These are phyloP conservation scores for Eugnorisma glareosa DNA, from an alignment of 2,888 invertebrate genomes.

Conservation along the genomic window DNA sequence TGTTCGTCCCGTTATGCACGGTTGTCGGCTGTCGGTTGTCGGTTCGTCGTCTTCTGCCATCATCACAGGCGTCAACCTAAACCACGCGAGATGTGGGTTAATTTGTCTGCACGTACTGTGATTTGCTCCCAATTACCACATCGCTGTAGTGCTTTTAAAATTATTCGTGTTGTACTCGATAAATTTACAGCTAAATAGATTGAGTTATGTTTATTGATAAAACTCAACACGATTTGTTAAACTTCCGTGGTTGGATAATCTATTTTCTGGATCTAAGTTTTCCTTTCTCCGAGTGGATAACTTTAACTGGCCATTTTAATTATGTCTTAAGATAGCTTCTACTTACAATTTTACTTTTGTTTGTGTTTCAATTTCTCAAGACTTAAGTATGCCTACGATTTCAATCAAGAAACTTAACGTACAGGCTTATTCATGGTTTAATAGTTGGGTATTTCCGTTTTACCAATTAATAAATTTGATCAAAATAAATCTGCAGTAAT, in stretches of 20 bases:
- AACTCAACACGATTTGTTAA: conserved; percentile 69
- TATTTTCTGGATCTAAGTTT: conserved; percentile 70
- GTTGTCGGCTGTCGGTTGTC: conserved; percentile 29
- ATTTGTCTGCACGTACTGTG: conserved; percentile 62
- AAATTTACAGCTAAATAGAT: conserved; percentile 66
- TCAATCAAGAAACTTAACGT: not conserved
- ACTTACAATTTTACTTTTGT: conserved; percentile 25
- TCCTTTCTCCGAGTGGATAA: conserved; percentile 65
- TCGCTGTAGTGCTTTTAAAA: conserved; percentile 67
- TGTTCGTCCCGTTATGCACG: conserved; percentile 72
- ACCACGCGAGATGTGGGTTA: conserved; percentile 70
- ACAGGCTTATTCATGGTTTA: not conserved
- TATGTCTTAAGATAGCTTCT: conserved; percentile 43
- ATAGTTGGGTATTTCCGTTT: not conserved
- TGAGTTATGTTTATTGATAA: conserved; percentile 74
- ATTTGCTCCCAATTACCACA: conserved; percentile 70
- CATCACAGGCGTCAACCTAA: conserved; percentile 62
- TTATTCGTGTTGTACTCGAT: conserved; percentile 64
- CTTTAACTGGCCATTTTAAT: conserved; percentile 69
- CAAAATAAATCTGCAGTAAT: not conserved
- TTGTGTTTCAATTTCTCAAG: not conserved
- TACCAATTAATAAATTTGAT: not conserved
- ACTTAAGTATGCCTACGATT: not conserved
- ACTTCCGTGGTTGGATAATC: conserved; percentile 71
- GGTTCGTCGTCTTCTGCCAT: conserved; percentile 44